A percentile compares a stretch with the other conserved stretches of the same genome.
These are phyloP conservation scores for Linnaemya vulpina DNA, from an alignment of 2,888 invertebrate genomes.

Conservation along the genomic window DNA sequence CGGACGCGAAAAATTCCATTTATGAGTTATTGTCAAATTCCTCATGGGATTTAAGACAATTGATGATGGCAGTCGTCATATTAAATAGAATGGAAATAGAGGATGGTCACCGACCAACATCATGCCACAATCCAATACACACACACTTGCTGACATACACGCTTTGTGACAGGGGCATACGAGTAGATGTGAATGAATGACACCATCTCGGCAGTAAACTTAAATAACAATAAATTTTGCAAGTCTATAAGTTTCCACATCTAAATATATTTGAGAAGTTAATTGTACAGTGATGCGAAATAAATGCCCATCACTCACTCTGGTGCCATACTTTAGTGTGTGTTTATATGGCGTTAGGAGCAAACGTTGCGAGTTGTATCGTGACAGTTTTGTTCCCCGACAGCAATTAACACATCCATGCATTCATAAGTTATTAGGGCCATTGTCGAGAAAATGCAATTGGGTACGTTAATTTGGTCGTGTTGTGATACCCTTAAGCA, in stretches of 20 bases:
- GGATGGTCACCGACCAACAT: constrained; percentile 50
- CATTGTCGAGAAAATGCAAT: too few species aligned
- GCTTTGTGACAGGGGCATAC: not conserved
- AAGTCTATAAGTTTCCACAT: constrained; percentile 48
- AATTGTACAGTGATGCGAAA: constrained; percentile 8
- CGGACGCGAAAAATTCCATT: constrained; percentile 71
- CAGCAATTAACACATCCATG: too few species aligned
- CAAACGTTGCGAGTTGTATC: too few species aligned
- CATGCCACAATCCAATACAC: constrained; percentile 33
- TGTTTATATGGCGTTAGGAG: too few species aligned
- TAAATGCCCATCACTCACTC: not conserved
- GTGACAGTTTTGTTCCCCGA: too few species aligned
- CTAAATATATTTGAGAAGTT: constrained; percentile 27
- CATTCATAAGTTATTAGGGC: too few species aligned
- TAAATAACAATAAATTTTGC: constrained; percentile 65
- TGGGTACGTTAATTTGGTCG: too few species aligned
- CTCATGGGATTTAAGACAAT: constrained; percentile 72
- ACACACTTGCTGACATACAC: not conserved
- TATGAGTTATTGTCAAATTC: constrained; percentile 73
- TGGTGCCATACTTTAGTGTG: not conserved
- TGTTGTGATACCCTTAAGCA: too few species aligned
- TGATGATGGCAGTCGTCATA: constrained; percentile 58
- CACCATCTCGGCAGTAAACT: constrained; percentile 55
- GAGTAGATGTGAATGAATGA: constrained; percentile 19
- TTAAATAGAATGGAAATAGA: constrained; percentile 57